Base-by-base conservation (phyloP, 2,888 invertebrate genomes). In the Ornithoptera alexandrae region DNA sequence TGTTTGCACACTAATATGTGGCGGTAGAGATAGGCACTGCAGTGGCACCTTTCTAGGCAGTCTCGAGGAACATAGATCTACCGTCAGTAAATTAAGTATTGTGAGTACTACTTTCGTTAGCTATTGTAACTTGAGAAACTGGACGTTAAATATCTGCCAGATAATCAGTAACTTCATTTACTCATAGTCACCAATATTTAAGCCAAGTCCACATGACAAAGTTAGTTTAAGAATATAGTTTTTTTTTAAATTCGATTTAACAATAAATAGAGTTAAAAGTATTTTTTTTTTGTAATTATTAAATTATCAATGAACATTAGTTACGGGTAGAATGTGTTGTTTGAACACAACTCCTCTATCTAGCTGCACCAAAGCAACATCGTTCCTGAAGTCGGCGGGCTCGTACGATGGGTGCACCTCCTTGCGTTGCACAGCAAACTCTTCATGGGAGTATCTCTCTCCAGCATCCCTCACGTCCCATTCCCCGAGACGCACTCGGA, bases 391-490 rank as follows among this genome's bases (percentile, higher is more conserved):
- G 89, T 98, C 98, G 0, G 97, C 95, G 0, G 98, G 97, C 76
- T 97, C 97, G 81, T 98, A 98, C 64, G 96, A 94, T 0, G 97
- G 97, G 82, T 98, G 98, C 0, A 97, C 97, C 88, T 98, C 97
- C 84, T 98, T 98, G 66, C 97, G 93, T 80, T 97, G 97, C 1
- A 98, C 97, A 4, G 95, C 94, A 81, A 94, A 98, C 86, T 98
- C 98, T 80, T 98, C 98, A 83, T 98, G 97, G 0, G 95, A 94
- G 68, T 96, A 94, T 24, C 96, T 93, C 82, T 98, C 98, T 18
- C 96, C 95, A 22, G 96, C 95, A 67, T 96, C 97, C 0, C 97
- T 89, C 0, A 98, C 97, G 84, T 98, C 98, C 97, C 97, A 98
- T 83, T 98, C 98, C 0, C 98, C 98, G 0, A 98, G 93, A 1